phyloP scores from a whole-genome alignment of 2,888 invertebrate species.

The Aplocera efformata region DNA sequence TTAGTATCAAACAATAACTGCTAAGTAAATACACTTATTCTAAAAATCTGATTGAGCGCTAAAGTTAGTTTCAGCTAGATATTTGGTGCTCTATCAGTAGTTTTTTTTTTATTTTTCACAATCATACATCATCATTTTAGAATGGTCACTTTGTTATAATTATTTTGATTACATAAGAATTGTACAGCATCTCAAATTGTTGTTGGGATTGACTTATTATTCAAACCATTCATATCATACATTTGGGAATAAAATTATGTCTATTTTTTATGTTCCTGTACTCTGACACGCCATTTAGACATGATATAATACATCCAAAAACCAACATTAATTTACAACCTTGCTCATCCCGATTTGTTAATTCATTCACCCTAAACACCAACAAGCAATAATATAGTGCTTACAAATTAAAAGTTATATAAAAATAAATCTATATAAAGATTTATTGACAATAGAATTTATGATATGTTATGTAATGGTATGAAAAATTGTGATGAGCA shows the following conservation, averaged over 20 bases:
- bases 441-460: slow-evolving; percentile 33
- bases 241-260: slow-evolving; percentile 17
- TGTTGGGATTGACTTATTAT: too few relatives aligned
- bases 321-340: slow-evolving; percentile 41
- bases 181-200: neutral
- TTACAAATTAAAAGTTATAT: slow-evolving; percentile 15
- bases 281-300: slow-evolving; percentile 53
- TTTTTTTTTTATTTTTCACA: slow-evolving; percentile 1
- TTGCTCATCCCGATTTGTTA: slow-evolving; percentile 68
- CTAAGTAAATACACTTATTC: slow-evolving; percentile 17
- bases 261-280: slow-evolving; percentile 35
- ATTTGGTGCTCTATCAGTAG: slow-evolving; percentile 16
- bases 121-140: slow-evolving; percentile 1
- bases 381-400: slow-evolving; percentile 43
- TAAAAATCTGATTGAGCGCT: slow-evolving; percentile 21
- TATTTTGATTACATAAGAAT: slow-evolving; percentile 1
- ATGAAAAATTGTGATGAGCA: slow-evolving; percentile 65
- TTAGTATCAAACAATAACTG: slow-evolving; percentile 2
- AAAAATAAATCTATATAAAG: slow-evolving; percentile 24
- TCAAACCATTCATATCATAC: slow-evolving; percentile 1
- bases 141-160: slow-evolving; percentile 1
- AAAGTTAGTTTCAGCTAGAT: slow-evolving; percentile 20
- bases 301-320: slow-evolving; percentile 30
- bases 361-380: slow-evolving; percentile 18
- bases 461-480: slow-evolving; percentile 22